phyloP scores from a whole-genome alignment of 2,797 vertebrate genomes.

The Xyrichtys novacula region DNA sequence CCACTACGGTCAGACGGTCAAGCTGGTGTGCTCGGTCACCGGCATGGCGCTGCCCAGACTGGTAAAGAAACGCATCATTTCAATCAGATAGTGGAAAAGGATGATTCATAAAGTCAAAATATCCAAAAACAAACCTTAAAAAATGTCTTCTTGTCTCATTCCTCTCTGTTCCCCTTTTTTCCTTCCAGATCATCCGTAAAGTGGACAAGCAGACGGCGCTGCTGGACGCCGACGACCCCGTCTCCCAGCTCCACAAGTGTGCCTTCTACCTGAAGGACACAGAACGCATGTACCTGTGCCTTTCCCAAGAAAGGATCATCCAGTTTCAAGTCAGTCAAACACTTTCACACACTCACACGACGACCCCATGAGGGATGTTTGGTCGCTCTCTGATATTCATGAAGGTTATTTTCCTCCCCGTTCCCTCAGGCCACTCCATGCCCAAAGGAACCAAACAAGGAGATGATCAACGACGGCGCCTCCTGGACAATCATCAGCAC shows the following conservation, averaged over 20 bases:
- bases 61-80: slow-evolving; percentile 80
- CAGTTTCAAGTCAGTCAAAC: slow-evolving; percentile 94
- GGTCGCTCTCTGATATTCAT: background rate
- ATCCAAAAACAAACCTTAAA: too few species aligned
- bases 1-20: slow-evolving; percentile 98
- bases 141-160: background rate
- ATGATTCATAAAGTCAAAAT: too few species aligned
- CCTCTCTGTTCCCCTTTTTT: background rate
- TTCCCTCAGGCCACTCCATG: slow-evolving; percentile 96
- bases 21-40: slow-evolving; percentile 98
- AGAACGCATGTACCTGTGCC: slow-evolving; percentile 99
- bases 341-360: background rate
- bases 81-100: background rate
- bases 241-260: slow-evolving; percentile 99
- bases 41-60: slow-evolving; percentile 98
- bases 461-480: slow-evolving; percentile 99
- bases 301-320: slow-evolving; percentile 99
- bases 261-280: slow-evolving; percentile 99
- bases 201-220: slow-evolving; percentile 99
- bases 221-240: slow-evolving; percentile 97
- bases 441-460: slow-evolving; percentile 99
- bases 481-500: slow-evolving; percentile 99
- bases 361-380: background rate
- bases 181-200: slow-evolving; percentile 94
- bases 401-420: background rate